phyloP scores from a whole-genome alignment of 1,140 invertebrate species.

The Ganaspis sp. region DNA sequence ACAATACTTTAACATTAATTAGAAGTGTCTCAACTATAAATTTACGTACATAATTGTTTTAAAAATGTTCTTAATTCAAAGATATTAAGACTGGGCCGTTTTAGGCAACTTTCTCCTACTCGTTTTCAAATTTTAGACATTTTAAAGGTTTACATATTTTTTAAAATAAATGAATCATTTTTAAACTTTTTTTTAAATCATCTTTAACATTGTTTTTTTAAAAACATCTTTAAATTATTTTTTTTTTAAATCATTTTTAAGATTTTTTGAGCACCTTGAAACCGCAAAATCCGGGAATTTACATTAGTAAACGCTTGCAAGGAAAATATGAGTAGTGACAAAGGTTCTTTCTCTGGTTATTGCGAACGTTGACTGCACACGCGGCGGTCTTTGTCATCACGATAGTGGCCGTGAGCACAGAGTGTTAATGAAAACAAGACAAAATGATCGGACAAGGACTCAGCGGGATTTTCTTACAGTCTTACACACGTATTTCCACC shows the following conservation, averaged over 20 bases:
- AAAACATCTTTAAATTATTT: no score
- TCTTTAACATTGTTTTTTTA: no score
- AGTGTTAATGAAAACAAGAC: constrained; percentile 30
- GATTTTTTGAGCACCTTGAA: neutral
- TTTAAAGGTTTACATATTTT: no score
- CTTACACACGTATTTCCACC: constrained; percentile 57
- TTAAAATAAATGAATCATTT: no score
- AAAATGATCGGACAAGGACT: constrained; percentile 27
- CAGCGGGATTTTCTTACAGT: constrained; percentile 49
- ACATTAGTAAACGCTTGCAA: neutral
- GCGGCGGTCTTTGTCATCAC: constrained; percentile 21
- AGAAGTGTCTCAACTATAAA: no score
- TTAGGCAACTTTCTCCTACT: no score
- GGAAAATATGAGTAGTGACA: neutral
- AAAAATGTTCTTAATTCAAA: no score
- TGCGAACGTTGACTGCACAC: constrained; percentile 11
- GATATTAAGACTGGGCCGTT: no score
- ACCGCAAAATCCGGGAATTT: neutral
- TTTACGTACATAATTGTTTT: no score
- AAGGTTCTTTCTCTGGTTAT: constrained; percentile 7
- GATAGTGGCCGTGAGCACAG: constrained; percentile 17
- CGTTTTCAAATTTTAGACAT: no score
- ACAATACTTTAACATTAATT: no score
- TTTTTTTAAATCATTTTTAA: neutral
- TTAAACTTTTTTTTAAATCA: no score